These are phyloP conservation scores for Drosophila sp. DNA, from an alignment of 1,140 invertebrate species.

Conservation along the genomic window DNA sequence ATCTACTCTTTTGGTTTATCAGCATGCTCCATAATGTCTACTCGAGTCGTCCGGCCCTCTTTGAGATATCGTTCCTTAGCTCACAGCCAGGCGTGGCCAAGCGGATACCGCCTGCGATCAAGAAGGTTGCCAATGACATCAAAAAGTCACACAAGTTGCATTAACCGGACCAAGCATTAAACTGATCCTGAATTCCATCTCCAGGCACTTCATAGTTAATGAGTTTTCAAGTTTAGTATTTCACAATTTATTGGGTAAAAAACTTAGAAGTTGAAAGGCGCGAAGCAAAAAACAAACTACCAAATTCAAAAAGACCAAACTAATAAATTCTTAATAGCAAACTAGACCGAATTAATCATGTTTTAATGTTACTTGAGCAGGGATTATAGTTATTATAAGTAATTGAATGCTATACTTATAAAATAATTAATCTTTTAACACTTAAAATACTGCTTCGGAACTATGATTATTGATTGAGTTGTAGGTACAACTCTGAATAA, in stretches of 20 bases:
- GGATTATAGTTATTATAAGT: too few species aligned
- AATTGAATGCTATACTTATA: too few species aligned
- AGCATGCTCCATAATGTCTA: constrained; percentile 78
- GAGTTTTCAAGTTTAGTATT: background rate
- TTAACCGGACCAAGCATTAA: background rate
- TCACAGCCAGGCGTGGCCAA: constrained; percentile 74
- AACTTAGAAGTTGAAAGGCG: background rate
- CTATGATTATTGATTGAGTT: too few species aligned
- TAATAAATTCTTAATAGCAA: constrained; percentile 34
- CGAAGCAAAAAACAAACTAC: constrained; percentile 15
- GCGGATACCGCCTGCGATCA: constrained; percentile 70
- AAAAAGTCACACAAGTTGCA: constrained; percentile 57
- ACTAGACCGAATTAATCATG: constrained; percentile 7
- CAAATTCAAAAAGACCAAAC: constrained; percentile 27
- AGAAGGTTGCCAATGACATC: constrained; percentile 63
- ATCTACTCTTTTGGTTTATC: constrained; percentile 77
- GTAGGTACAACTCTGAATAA: too few species aligned
- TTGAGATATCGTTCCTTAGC: constrained; percentile 76
- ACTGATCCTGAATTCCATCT: background rate
- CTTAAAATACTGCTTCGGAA: too few species aligned
- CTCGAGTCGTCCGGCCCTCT: constrained; percentile 69
- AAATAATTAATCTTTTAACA: too few species aligned
- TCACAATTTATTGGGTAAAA: constrained; percentile 6
- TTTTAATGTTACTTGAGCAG: too few species aligned
- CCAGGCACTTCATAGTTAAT: constrained; percentile 1